Base-by-base conservation (phyloP, 2,113 vertebrate genomes). In the Bubalus kerabau region DNA sequence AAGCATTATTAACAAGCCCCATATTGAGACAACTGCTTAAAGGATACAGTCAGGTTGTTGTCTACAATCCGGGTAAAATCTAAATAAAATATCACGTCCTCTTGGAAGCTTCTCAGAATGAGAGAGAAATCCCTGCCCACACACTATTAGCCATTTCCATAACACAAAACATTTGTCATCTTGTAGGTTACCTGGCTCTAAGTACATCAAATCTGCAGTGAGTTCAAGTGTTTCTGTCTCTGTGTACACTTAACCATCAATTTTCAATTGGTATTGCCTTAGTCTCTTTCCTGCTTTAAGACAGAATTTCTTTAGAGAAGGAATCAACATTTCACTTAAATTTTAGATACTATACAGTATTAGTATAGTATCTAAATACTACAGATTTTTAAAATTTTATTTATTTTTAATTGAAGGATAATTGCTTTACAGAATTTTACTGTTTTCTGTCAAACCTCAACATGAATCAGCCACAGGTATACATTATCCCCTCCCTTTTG, bases 81-180 rank as follows among this genome's bases (percentile, higher is more conserved):
- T 52, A 84, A 94, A 92, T 88, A 82, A 80, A 74, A 91, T 56
- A 71, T 87, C 62, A 91, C 21, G 59, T 85, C 46, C 19, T 93
- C 84, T 80, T 36, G 50, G 52, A 86, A 94, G 84, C 62, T 90
- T 95, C 91, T 67, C 76, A 91, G 82, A 93, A 94, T 93, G 36
- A 57, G 28, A 89, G 14, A 95, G 87, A 93, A 97, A 92, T 56
- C 87, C 43, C 52, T 48, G 30, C 46, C 86, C 28, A 71, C 43
- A 62, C 57, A 40, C n/a, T 36, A 59, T 60, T 74, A 93, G 95
- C 78, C 76, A 95, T 78, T 94, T 94, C 87, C n/a, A 24, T 90
- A 96, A 64, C 54, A 90, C 5, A 93, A 83, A 94, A 80, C 21
- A 82, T 30, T 46, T 60, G 50, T 86, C 74, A 93, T 54, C 82